Evolutionary conservation across 2,113 vertebrate species (phyloP).

Genomic region (Eulemur rufifrons): DNA sequence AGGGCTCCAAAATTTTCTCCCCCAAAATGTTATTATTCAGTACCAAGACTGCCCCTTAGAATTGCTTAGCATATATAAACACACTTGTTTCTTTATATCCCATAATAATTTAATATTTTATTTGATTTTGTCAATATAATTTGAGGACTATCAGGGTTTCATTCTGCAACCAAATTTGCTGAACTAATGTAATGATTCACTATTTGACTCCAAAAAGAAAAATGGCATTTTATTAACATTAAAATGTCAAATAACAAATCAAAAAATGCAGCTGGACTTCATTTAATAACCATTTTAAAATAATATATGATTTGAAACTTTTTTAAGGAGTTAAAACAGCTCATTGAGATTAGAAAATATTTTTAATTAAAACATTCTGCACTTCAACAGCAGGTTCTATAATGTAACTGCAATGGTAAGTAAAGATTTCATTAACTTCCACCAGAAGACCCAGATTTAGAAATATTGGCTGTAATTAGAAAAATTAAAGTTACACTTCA

Average conservation of each 20-base stretch:
- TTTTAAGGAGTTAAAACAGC: conserved; percentile 47
- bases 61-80: neutral
- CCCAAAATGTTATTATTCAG: neutral
- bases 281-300: conserved; percentile 42
- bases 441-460: conserved; percentile 25
- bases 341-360: conserved; percentile 56
- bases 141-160: neutral
- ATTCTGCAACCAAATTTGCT: conserved; percentile 32
- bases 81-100: neutral
- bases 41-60: neutral
- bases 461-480: conserved; percentile 64
- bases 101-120: neutral
- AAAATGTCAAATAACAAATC: neutral
- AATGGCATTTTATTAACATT: conserved; percentile 7
- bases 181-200: neutral
- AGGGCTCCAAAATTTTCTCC: neutral
- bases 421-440: conserved; percentile 64
- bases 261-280: neutral
- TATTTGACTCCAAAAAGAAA: conserved; percentile 1
- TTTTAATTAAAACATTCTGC: conserved; percentile 59
- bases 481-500: conserved; percentile 64
- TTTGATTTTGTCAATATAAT: neutral
- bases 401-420: conserved; percentile 50
- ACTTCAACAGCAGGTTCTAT: conserved; percentile 28
- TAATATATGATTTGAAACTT: neutral